Evolutionary conservation across 2,888 invertebrate species (phyloP), one percentile per base, ranked within the genome.

Genomic region (Mesorhabditis spiculigera): DNA sequence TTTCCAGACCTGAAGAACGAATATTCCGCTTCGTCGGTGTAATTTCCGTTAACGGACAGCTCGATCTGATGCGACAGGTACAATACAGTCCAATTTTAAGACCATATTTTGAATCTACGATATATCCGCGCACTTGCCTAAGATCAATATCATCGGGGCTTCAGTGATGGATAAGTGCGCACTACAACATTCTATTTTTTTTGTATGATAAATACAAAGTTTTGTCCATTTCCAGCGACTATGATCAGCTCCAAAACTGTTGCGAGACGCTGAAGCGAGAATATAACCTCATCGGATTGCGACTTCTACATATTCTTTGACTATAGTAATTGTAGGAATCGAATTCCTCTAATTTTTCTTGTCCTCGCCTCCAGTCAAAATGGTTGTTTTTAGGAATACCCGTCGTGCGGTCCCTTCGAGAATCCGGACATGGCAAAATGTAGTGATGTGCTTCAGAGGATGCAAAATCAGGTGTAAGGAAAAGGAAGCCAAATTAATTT

Each of bases 141-240:
- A 1, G 58, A 50, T 50, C 58, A 13, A 10, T n/a, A 50, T 50
- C 3, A 13, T n/a, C 8, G 58, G n/a, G 58, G 58, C 58, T 50
- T 50, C n/a, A 50, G n/a, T n/a, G 58, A 50, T n/a, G 58, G n/a
- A 50, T 50, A n/a, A 10, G 58, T 50, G 58, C 58, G 58, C 28
- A 28, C 28, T 28, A 28, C 28, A 28, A 28, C 28, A 28, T 28
- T 28, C 28, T 28, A 28, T 28, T 28, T 28, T 28, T 28, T 28
- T 28, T 28, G 28, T 28, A 28, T 28, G n/a, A n/a, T 28, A 1
- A 28, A 1, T 1, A 28, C 28, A 28, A 28, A 28, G 28, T 28
- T 28, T 3, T 28, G 28, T 28, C 28, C 28, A 28, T 28, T 28
- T 28, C 28, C 28, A 28, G 58, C n/a, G 10, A 50, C 58, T 50